Conservation (phyloP, 1,140 invertebrate genomes). For the Antheraea pernyi region DNA sequence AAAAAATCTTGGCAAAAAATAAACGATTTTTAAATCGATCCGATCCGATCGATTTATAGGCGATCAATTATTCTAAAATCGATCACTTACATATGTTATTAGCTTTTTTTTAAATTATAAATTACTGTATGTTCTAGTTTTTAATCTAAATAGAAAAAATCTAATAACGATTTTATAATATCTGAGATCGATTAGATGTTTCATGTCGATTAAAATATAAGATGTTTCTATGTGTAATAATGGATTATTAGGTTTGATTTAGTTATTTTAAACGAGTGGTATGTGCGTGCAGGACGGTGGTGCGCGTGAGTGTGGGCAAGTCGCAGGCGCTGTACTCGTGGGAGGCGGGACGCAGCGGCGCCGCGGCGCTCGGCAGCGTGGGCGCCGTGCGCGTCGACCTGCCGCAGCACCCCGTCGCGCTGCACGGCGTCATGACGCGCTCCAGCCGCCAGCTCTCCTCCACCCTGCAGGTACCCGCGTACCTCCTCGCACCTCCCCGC, state of each 20-base stretch:
- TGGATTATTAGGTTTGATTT: too few relatives aligned
- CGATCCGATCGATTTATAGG: too few relatives aligned
- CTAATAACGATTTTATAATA: too few relatives aligned
- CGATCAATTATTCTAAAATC: too few relatives aligned
- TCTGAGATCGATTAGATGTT: too few relatives aligned
- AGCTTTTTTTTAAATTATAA: too few relatives aligned
- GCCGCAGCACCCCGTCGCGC: conserved; percentile 96
- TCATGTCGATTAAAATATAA: neutral
- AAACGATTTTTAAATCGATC: too few relatives aligned
- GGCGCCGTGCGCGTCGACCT: conserved; percentile 96
- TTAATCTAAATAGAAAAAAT: too few relatives aligned
- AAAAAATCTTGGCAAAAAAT: too few relatives aligned
- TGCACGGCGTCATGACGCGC: conserved; percentile 98
- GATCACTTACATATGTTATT: neutral
- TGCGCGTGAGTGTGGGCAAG: conserved; percentile 94
- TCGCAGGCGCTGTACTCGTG: conserved; percentile 95
- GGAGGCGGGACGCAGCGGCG: conserved; percentile 87
- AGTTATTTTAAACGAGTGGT: neutral
- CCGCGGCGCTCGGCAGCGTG: conserved; percentile 92
- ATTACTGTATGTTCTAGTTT: too few relatives aligned
- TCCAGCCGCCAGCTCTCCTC: conserved; percentile 94
- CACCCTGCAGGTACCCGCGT: conserved; percentile 80
- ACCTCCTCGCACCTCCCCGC: neutral
- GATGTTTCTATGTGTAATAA: too few relatives aligned
- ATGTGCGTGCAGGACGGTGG: conserved; percentile 86